A percentile compares a stretch with the other conserved stretches of the same genome.
These are phyloP conservation scores for Thumatha senex DNA, from an alignment of 2,888 invertebrate species.

Conservation along the genomic window DNA sequence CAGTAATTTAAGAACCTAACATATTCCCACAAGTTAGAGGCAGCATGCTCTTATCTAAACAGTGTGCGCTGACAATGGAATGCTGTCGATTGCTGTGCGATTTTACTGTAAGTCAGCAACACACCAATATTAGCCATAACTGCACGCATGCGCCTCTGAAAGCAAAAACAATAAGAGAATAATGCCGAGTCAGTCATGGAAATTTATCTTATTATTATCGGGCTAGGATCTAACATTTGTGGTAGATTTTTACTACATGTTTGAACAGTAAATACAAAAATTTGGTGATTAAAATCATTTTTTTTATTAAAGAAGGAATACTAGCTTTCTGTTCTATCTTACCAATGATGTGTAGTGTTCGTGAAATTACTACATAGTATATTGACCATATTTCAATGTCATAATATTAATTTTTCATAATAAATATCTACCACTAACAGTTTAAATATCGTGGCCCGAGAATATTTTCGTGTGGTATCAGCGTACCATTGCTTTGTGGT, in stretches of 20 bases:
- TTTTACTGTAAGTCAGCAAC: conserved; percentile 68
- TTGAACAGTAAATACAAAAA: neutral
- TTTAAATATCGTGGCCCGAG: conserved; percentile 56
- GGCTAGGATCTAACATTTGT: conserved; percentile 48
- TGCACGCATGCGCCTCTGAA: conserved; percentile 84
- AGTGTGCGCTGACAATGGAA: conserved; percentile 78
- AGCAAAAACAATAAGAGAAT: conserved; percentile 77
- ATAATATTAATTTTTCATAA: neutral
- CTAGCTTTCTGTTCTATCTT: no score
- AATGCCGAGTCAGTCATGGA: conserved; percentile 83
- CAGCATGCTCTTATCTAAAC: conserved; percentile 76
- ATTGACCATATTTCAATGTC: no score
- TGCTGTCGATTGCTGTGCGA: conserved; percentile 56
- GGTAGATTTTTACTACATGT: conserved; percentile 35
- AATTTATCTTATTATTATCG: conserved; percentile 64
- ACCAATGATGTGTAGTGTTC: no score
- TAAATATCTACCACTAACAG: conserved; percentile 50
- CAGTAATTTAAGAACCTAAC: conserved; percentile 11
- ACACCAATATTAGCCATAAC: conserved; percentile 79
- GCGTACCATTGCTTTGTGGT: conserved; percentile 67
- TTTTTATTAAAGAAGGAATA: no score
- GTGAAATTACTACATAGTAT: no score
- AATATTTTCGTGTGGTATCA: conserved; percentile 53
- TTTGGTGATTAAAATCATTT: no score
- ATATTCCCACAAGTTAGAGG: conserved; percentile 58